phyloP scores from a whole-genome alignment of 2,888 invertebrate species.

The Augochlorella aurata region DNA sequence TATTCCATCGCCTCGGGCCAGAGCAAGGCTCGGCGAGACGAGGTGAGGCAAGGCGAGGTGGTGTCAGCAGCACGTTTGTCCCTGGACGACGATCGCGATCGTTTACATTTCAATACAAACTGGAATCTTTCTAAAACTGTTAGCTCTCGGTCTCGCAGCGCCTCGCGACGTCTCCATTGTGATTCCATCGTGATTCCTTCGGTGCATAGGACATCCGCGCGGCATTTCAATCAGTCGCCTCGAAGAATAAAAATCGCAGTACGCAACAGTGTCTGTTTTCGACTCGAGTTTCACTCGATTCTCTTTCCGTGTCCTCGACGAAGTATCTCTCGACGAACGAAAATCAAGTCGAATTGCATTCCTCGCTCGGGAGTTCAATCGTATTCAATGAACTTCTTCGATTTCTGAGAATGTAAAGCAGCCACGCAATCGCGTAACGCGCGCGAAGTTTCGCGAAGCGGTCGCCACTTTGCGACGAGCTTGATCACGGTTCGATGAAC shows the following conservation, averaged over 20 bases:
- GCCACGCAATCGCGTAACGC: background rate
- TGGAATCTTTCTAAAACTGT: conserved; percentile 65
- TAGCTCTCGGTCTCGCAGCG: conserved; percentile 41
- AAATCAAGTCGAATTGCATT: background rate
- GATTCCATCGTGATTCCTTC: conserved; percentile 40
- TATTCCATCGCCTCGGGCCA: conserved; percentile 78
- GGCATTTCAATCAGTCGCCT: conserved; percentile 56
- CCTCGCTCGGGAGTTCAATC: conserved; percentile 5
- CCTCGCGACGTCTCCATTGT: conserved; percentile 11
- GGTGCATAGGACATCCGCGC: conserved; percentile 52
- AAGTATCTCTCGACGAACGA: background rate
- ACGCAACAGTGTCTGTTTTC: conserved; percentile 2
- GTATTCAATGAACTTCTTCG: conserved; percentile 12
- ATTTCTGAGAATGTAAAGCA: conserved; percentile 9
- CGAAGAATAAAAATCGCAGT: conserved; percentile 33
- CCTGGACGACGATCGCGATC: conserved; percentile 72
- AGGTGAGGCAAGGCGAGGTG: conserved; percentile 61
- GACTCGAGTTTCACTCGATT: background rate
- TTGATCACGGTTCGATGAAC: background rate
- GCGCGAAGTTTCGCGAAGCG: background rate
- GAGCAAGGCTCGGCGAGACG: conserved; percentile 61
- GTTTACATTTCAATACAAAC: conserved; percentile 70
- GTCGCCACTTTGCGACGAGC: background rate
- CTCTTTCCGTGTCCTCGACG: no score
- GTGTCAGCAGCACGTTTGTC: conserved; percentile 69